Base-by-base conservation (phyloP, 2,797 vertebrate genomes). In the Dendrocincla fuliginosa region DNA sequence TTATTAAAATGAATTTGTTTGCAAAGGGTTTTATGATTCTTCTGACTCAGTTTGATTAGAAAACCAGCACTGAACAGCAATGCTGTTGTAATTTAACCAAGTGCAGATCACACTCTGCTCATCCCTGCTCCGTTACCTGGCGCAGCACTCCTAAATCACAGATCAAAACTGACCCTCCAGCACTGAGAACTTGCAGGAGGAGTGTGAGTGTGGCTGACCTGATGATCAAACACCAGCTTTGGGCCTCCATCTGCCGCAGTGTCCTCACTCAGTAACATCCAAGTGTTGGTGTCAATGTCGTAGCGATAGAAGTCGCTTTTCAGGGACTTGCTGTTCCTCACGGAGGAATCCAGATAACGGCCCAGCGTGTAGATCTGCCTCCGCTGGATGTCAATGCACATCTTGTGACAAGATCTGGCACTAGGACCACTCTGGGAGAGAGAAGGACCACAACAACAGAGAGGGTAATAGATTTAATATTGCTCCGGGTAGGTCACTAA, bases 301-400 rank as follows among this genome's bases (percentile, higher is more conserved):
- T 99, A 99, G 86, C 99, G 98, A 95, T 99, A 99, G 97, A 99
- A 99, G 92, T 99, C 99, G 10, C 99, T 99, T 95, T 99, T 99
- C 91, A 99, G 97, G 55, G 99, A 99, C 75, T 99, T 99, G 98
- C 99, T 99, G 98, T 99, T 99, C 97, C 99, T 98, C 96, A 99
- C 99, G 1, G 99, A 99, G 94, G 99, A 99, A 98, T 99, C 99
- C 95, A 99, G 97, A 80, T 99, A 99, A 30, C 99, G 98, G 13
- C 99, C 99, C 87, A 99, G 97, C 0, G 99, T 99, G 98, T 99
- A 99, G 97, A 99, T 99, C 95, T 99, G 99, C 47, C 99, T 98
- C n/a, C 99, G 97, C 16, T 99, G 99, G 32, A 99, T 99, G 97
- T 99, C 99, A 35, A 99, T 99, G 96, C 99, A 99, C 99, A 99